phyloP scores from a whole-genome alignment of 2,888 invertebrate species.

The Tupiocoris notatus region DNA sequence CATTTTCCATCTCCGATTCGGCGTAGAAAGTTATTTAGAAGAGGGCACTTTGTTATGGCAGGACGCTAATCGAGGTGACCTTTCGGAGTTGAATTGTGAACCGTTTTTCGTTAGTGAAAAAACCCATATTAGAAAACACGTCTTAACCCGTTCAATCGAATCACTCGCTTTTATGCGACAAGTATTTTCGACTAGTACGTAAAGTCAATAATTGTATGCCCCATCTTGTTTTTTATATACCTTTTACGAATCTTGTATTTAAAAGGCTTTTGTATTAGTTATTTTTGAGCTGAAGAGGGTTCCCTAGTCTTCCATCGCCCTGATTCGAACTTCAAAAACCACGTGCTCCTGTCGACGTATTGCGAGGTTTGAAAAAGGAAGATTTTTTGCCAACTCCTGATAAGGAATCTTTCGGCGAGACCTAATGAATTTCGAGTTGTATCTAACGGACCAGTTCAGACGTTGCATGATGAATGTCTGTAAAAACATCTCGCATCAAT shows the following conservation, averaged over 20 bases:
- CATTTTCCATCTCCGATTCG: background rate
- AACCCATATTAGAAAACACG: background rate
- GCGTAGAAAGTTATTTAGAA: background rate
- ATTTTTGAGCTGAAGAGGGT: too few species aligned
- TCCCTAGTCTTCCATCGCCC: too few species aligned
- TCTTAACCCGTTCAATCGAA: too few species aligned
- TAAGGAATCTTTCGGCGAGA: background rate
- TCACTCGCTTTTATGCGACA: too few species aligned
- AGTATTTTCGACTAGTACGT: too few species aligned
- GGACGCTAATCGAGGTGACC: background rate
- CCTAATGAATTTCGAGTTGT: constrained; percentile 9
- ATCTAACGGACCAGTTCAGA: background rate
- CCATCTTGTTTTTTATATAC: too few species aligned
- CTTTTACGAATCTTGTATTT: too few species aligned
- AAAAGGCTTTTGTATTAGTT: too few species aligned
- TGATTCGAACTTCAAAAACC: background rate
- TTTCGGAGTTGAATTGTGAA: background rate
- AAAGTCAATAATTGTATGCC: too few species aligned
- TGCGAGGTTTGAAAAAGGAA: background rate
- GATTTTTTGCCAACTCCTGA: background rate
- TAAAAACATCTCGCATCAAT: background rate
- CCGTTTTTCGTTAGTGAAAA: background rate
- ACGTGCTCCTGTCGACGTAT: background rate
- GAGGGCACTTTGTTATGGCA: background rate
- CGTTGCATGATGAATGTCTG: background rate